These are phyloP conservation scores for Orthosia gothica DNA, from an alignment of 2,888 invertebrate genomes.

Conservation along the genomic window DNA sequence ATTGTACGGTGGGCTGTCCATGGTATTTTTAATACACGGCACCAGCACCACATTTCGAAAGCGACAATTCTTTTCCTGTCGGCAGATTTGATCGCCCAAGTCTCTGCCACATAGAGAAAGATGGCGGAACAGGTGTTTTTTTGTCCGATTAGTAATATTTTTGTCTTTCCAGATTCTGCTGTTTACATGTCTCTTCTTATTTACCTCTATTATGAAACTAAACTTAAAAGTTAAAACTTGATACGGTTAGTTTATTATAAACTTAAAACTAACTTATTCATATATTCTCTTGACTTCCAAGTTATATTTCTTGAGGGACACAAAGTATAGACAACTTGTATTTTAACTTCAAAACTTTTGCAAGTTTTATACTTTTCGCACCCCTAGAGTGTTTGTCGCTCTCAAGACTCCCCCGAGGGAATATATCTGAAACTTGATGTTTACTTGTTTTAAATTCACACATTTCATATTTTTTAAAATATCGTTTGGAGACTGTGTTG, in stretches of 20 bases:
- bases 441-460: slow-evolving; percentile 31
- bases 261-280: slow-evolving; percentile 39
- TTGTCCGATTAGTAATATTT: too few relatives aligned
- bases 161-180: too few relatives aligned
- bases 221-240: slow-evolving; percentile 9
- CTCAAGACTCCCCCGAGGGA: slow-evolving; percentile 9
- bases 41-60: too few relatives aligned
- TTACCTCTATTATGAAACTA: not conserved
- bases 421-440: slow-evolving; percentile 20
- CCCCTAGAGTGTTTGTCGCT: slow-evolving; percentile 20
- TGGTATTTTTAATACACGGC: too few relatives aligned
- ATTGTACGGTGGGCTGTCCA: too few relatives aligned
- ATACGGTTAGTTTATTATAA: slow-evolving; percentile 14
- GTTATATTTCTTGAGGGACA: slow-evolving; percentile 45
- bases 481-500: not conserved
- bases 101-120: too few relatives aligned
- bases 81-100: too few relatives aligned
- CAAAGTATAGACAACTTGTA: slow-evolving; percentile 37
- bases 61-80: too few relatives aligned
- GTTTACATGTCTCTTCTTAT: not conserved
- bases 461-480: slow-evolving; percentile 9
- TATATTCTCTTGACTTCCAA: slow-evolving; percentile 31
- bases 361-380: slow-evolving; percentile 28
- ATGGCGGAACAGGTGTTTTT: too few relatives aligned
- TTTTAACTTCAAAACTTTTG: slow-evolving; percentile 33